A percentile compares a stretch with the other conserved stretches of the same genome.
Conservation (phyloP, 2,797 vertebrate genomes). For the Urocyon cinereoargenteus region DNA sequence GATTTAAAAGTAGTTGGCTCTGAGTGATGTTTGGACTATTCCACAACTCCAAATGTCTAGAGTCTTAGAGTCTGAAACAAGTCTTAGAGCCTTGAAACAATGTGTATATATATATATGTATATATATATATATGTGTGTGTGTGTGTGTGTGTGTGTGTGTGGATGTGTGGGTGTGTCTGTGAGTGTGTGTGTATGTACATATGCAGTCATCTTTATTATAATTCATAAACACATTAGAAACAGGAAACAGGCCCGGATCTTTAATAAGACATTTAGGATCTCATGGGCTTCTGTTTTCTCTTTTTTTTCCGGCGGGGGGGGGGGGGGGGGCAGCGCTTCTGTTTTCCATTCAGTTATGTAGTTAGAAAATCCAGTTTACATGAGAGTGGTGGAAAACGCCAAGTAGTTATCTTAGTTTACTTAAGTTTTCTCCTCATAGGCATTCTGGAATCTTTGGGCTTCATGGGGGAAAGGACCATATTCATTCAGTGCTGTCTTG, state of each 20-base stretch:
- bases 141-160: too few relatives aligned
- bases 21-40: neutral
- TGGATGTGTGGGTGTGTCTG: too few relatives aligned
- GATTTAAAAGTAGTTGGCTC: neutral
- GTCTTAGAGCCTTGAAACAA: neutral
- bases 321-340: too few relatives aligned
- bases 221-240: neutral
- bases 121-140: too few relatives aligned
- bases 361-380: slow-evolving; percentile 3
- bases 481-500: neutral
- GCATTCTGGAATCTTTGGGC: neutral
- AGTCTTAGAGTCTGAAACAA: slow-evolving; percentile 24
- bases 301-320: too few relatives aligned
- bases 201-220: slow-evolving; percentile 11
- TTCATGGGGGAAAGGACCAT: neutral
- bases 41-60: neutral
- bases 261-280: neutral
- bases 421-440: neutral
- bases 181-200: too few relatives aligned
- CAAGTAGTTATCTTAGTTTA: neutral
- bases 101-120: neutral
- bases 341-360: neutral
- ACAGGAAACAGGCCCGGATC: neutral
- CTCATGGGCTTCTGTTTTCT: neutral
- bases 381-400: neutral